Percentiles rank a stretch among this genome's conserved stretches.
These are phyloP conservation scores for Caenorhabditis becei DNA, from an alignment of 2,888 invertebrate genomes.

Conservation along the genomic window DNA sequence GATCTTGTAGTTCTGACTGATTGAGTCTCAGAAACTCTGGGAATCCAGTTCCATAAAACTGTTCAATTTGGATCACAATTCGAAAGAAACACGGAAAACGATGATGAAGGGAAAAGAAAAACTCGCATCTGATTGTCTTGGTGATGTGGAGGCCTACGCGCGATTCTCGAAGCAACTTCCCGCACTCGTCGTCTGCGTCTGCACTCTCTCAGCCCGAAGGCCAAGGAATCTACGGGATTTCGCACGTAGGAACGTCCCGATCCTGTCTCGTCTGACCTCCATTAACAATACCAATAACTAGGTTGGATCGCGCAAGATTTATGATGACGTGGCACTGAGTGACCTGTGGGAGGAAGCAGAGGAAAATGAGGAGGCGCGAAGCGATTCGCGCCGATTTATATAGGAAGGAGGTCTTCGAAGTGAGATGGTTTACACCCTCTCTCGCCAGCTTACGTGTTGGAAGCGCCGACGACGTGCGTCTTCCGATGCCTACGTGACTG, in stretches of 20 bases:
- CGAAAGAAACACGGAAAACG: neutral
- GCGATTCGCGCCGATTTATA: constrained; percentile 38
- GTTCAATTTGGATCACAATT: constrained; percentile 4
- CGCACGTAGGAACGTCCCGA: constrained; percentile 39
- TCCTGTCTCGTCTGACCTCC: constrained; percentile 47
- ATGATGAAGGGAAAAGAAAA: constrained; percentile 4
- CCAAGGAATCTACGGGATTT: constrained; percentile 28
- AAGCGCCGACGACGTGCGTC: constrained; percentile 48
- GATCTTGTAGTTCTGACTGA: too few species aligned
- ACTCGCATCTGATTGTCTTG: neutral
- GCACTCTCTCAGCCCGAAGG: constrained; percentile 9
- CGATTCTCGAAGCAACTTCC: constrained; percentile 40
- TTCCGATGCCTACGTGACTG: constrained; percentile 58
- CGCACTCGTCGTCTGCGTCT: constrained; percentile 27
- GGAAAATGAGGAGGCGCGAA: constrained; percentile 18
- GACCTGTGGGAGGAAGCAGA: neutral
- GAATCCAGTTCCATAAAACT: too few species aligned
- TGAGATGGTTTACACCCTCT: constrained; percentile 31
- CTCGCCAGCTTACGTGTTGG: constrained; percentile 34
- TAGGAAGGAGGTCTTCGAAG: constrained; percentile 10
- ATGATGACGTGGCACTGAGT: constrained; percentile 42
- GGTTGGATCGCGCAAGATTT: constrained; percentile 54
- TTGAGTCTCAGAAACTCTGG: too few species aligned
- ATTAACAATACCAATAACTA: constrained; percentile 57
- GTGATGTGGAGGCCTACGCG: constrained; percentile 44